These are phyloP conservation scores for Sturnira hondurensis DNA, from an alignment of 2,113 vertebrate genomes.

Conservation along the genomic window DNA sequence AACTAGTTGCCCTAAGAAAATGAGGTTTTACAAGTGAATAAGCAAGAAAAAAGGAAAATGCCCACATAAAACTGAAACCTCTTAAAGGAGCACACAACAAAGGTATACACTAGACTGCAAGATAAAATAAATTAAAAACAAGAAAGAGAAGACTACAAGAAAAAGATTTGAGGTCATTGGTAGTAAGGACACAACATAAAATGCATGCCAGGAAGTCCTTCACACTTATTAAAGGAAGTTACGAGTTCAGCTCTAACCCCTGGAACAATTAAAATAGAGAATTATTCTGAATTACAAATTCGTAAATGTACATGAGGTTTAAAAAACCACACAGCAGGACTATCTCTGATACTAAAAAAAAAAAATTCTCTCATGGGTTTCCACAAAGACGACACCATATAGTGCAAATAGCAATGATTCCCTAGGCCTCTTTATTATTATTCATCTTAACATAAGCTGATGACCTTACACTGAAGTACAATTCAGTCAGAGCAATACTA, in stretches of 20 bases:
- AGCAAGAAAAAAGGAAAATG: not conserved
- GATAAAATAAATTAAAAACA: not conserved
- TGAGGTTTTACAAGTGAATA: constrained; percentile 15
- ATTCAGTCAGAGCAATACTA: not conserved
- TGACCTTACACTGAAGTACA: not conserved
- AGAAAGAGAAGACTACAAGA: not conserved
- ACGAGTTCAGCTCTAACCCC: not conserved
- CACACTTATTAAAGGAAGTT: constrained; percentile 23
- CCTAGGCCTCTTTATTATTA: not conserved
- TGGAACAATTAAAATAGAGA: constrained; percentile 27
- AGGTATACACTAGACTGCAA: not conserved
- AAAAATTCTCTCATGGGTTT: not conserved
- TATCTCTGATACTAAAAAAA: not conserved
- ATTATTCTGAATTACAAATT: constrained; percentile 31
- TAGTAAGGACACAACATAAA: not conserved
- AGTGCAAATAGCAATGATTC: not conserved
- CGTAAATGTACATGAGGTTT: not conserved
- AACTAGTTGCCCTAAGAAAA: not conserved
- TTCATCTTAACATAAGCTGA: not conserved
- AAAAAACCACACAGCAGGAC: not conserved
- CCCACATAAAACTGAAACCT: constrained; percentile 26
- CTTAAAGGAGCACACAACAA: not conserved
- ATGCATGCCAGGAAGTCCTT: constrained; percentile 1
- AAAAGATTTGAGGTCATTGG: not conserved
- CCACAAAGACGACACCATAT: not conserved